Conservation (phyloP, 2,888 invertebrate genomes). For the Scotopteryx bipunctaria region DNA sequence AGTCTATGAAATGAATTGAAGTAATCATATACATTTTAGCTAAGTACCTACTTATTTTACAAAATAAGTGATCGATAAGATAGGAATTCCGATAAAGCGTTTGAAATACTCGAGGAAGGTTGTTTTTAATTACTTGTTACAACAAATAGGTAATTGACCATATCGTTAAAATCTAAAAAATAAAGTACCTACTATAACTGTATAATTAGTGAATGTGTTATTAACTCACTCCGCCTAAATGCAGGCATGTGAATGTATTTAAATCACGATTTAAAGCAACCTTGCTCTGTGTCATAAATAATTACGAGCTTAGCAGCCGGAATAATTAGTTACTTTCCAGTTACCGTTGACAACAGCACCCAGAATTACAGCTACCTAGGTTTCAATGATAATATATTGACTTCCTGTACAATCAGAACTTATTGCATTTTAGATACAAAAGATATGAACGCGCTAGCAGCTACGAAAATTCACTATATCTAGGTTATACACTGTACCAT, state of each 20-base stretch:
- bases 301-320: conserved; percentile 28
- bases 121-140: conserved; percentile 14
- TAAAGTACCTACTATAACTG: background rate
- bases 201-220: conserved; percentile 38
- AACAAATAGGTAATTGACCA: conserved; percentile 11
- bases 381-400: background rate
- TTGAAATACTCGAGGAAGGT: conserved; percentile 7
- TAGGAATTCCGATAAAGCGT: conserved; percentile 10
- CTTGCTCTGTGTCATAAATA: conserved; percentile 45
- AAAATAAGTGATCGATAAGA: background rate
- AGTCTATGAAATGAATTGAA: too few species aligned
- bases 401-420: background rate
- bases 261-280: conserved; percentile 33
- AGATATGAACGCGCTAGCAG: conserved; percentile 15
- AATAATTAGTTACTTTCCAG: conserved; percentile 23
- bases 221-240: conserved; percentile 34
- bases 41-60: too few species aligned
- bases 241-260: conserved; percentile 39
- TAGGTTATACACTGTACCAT: too few species aligned
- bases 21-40: too few species aligned
- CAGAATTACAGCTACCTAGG: too few species aligned
- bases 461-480: conserved; percentile 6
- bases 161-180: conserved; percentile 4
- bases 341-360: background rate
- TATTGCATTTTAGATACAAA: background rate